A percentile compares a stretch with the other conserved stretches of the same genome.
phyloP scores from a whole-genome alignment of 2,113 vertebrate species.

The Coptodon bakossiorum region DNA sequence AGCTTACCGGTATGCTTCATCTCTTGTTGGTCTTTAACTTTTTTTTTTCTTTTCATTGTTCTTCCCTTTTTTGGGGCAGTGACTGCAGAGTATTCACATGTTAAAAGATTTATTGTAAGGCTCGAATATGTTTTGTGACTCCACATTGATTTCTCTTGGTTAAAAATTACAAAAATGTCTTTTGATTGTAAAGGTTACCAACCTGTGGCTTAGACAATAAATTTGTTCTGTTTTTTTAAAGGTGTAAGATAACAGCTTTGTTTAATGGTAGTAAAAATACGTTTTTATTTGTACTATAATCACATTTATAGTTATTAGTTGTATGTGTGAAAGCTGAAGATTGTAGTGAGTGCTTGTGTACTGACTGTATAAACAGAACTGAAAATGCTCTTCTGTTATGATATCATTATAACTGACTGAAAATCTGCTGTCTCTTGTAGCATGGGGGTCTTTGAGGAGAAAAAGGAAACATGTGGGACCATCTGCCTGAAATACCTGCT shows the following conservation, averaged over 20 bases:
- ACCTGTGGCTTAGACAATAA: not conserved
- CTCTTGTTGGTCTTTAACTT: not conserved
- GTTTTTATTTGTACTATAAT: not conserved
- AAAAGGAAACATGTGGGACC: conserved; percentile 86
- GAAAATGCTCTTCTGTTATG: not conserved
- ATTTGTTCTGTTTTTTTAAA: not conserved
- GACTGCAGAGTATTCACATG: not conserved
- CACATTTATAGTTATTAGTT: not conserved
- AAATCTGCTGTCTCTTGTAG: conserved; percentile 10
- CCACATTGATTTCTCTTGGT: not conserved
- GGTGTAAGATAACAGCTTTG: not conserved
- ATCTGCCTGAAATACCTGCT: conserved; percentile 97
- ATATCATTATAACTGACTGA: not conserved
- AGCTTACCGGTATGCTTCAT: not conserved
- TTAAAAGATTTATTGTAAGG: not conserved
- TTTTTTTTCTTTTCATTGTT: not conserved
- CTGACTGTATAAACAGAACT: not conserved
- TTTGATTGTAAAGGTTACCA: not conserved
- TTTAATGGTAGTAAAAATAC: not conserved
- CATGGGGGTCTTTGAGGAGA: conserved; percentile 75
- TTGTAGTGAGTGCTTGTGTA: not conserved
- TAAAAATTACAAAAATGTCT: not conserved
- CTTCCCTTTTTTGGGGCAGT: not conserved
- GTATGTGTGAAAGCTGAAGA: not conserved
- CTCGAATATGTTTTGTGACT: not conserved